These are phyloP conservation scores for Heliocidaris erythrogramma DNA, from an alignment of 35 echinoderm and acorn worm genomes.

Conservation along the genomic window DNA sequence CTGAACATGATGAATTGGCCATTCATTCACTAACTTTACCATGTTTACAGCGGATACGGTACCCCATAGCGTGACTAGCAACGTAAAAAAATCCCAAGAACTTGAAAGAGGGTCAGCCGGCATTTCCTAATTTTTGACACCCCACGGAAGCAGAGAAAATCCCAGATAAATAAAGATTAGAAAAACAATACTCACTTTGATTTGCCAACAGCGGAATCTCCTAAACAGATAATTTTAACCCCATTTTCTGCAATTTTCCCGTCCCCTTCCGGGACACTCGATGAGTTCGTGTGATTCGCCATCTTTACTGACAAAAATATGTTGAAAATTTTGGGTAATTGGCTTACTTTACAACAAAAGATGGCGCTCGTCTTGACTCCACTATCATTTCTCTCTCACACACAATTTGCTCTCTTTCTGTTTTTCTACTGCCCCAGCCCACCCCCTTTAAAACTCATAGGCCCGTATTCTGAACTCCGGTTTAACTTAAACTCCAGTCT, in stretches of 20 bases:
- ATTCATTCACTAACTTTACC: neutral
- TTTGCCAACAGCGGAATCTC: slow-evolving; percentile 81
- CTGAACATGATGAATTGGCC: neutral
- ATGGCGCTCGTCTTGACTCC: neutral
- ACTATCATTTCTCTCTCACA: too few species aligned
- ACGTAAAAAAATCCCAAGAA: neutral
- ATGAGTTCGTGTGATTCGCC: slow-evolving; percentile 57
- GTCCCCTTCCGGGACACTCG: slow-evolving; percentile 56
- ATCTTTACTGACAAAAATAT: slow-evolving; percentile 73
- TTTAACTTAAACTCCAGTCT: too few species aligned
- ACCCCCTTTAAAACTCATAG: too few species aligned
- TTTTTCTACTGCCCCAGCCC: too few species aligned
- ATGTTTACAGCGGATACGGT: neutral
- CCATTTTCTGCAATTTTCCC: slow-evolving; percentile 71
- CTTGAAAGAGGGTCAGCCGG: neutral
- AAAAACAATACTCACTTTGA: slow-evolving; percentile 70
- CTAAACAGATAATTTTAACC: slow-evolving; percentile 76
- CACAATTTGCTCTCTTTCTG: too few species aligned
- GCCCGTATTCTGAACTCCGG: too few species aligned
- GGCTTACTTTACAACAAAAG: neutral
- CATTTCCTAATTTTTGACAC: neutral
- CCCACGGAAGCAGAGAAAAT: neutral
- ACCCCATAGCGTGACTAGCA: slow-evolving; percentile 29
- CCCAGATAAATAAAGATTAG: neutral
- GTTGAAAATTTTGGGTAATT: slow-evolving; percentile 51